Evolutionary conservation across 2,797 vertebrate species (phyloP).

Genomic region (Bryconaethiops microstoma): DNA sequence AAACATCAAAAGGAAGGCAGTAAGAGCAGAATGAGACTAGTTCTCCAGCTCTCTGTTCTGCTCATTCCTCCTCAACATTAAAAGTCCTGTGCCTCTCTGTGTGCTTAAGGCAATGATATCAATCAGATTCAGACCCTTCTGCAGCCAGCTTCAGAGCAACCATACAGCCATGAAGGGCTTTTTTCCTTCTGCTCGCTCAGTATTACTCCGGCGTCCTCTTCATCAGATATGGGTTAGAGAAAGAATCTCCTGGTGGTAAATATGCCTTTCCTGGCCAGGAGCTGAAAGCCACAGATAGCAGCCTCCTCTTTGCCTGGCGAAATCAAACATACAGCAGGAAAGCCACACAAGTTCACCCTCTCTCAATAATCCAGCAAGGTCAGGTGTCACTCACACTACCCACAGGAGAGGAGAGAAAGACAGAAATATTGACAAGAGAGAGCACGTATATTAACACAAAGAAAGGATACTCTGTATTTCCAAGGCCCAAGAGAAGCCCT

Average conservation of each 20-base stretch:
- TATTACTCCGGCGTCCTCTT: constrained; percentile 56
- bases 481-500: background rate
- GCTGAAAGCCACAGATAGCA: constrained; percentile 45
- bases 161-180: constrained; percentile 49
- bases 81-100: constrained; percentile 61
- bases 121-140: constrained; percentile 63
- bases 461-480: constrained; percentile 24
- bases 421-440: constrained; percentile 26
- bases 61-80: constrained; percentile 42
- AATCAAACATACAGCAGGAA: constrained; percentile 52
- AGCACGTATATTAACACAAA: constrained; percentile 11
- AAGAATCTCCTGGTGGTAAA: constrained; percentile 46
- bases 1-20: constrained; percentile 28
- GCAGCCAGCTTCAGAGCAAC: constrained; percentile 51
- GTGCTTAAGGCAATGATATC: constrained; percentile 66
- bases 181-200: constrained; percentile 62
- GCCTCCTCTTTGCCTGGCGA: constrained; percentile 39
- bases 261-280: constrained; percentile 48
- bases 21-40: background rate
- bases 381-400: constrained; percentile 40
- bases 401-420: background rate
- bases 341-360: constrained; percentile 42
- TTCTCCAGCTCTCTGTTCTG: background rate
- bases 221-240: constrained; percentile 49
- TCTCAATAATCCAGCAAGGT: constrained; percentile 50